Conservation (phyloP, 2,888 invertebrate species). For the Drosophila fungiperda region DNA sequence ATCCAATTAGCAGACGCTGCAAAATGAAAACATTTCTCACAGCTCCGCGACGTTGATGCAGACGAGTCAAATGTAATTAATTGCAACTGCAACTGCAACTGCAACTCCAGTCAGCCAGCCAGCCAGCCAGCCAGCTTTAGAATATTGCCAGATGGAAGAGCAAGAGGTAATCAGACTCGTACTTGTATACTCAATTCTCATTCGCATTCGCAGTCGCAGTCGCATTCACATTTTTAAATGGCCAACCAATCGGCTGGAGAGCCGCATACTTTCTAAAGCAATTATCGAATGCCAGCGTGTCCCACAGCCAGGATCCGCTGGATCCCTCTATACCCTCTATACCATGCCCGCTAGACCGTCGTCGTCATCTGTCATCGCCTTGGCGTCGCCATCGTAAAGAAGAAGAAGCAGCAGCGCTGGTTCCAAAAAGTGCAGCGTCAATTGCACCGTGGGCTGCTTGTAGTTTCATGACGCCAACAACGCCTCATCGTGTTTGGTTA, state of each 20-base stretch:
- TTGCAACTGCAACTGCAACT: conserved; percentile 58
- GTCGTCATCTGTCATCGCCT: conserved; percentile 62
- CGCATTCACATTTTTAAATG: conserved; percentile 62
- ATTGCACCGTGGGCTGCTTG: conserved; percentile 74
- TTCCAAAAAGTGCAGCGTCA: conserved; percentile 51
- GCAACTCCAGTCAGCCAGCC: conserved; percentile 12
- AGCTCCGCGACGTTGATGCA: conserved; percentile 50
- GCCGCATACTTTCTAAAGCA: conserved; percentile 79
- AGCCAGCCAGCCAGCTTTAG: conserved; percentile 8
- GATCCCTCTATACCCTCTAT: not conserved
- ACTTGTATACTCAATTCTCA: conserved; percentile 23
- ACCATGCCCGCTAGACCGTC: conserved; percentile 12
- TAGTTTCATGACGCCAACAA: conserved; percentile 83
- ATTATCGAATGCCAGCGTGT: conserved; percentile 80
- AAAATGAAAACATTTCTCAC: conserved; percentile 81
- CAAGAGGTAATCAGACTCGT: conserved; percentile 11
- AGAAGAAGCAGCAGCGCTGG: not conserved
- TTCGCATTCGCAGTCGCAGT: conserved; percentile 32
- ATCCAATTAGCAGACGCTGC: conserved; percentile 74
- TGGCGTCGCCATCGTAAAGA: conserved; percentile 65
- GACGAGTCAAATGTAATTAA: conserved; percentile 67
- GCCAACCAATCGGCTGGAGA: conserved; percentile 70
- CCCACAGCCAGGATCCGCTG: conserved; percentile 6
- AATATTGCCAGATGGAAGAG: conserved; percentile 26
- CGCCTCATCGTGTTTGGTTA: conserved; percentile 83